These are phyloP conservation scores for Mellilla xanthometata DNA, from an alignment of 2,888 invertebrate genomes.

Conservation along the genomic window DNA sequence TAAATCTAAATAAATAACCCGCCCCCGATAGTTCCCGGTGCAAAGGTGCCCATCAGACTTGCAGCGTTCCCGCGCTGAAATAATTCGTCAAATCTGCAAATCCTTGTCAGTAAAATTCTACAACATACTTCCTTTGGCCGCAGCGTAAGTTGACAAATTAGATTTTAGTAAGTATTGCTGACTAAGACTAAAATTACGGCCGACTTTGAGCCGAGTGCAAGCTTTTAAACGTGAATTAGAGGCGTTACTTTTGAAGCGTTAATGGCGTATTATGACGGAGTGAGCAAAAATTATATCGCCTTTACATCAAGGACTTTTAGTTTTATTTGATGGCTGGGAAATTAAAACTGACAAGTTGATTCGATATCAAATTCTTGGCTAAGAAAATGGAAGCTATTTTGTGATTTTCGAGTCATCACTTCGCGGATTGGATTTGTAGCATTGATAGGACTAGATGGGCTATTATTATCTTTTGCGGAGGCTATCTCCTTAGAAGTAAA, in stretches of 20 bases:
- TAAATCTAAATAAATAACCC: no score
- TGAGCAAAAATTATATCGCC: conserved; percentile 68
- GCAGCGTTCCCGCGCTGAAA: no score
- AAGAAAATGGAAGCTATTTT: conserved; percentile 19
- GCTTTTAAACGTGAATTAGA: conserved; percentile 81
- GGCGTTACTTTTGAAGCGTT: conserved; percentile 70
- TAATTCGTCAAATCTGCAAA: no score
- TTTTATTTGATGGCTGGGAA: conserved; percentile 31
- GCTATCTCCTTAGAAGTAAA: conserved; percentile 4
- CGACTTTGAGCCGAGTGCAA: conserved; percentile 80
- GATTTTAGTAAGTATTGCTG: conserved; percentile 76
- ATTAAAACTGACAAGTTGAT: conserved; percentile 26
- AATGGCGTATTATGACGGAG: conserved; percentile 78
- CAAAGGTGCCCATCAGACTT: no score
- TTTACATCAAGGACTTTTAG: conserved; percentile 50
- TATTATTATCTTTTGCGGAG: conserved; percentile 21
- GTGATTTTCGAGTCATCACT: conserved; percentile 20
- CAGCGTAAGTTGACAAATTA: conserved; percentile 77
- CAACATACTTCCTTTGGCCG: conserved; percentile 42
- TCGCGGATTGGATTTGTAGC: conserved; percentile 21
- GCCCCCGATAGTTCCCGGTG: no score
- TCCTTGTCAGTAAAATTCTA: background rate
- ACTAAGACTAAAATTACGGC: conserved; percentile 76
- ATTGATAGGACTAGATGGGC: conserved; percentile 17
- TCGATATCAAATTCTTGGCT: conserved; percentile 32